Conservation (phyloP, 2,888 invertebrate species). For the Mystacides longicornis region DNA sequence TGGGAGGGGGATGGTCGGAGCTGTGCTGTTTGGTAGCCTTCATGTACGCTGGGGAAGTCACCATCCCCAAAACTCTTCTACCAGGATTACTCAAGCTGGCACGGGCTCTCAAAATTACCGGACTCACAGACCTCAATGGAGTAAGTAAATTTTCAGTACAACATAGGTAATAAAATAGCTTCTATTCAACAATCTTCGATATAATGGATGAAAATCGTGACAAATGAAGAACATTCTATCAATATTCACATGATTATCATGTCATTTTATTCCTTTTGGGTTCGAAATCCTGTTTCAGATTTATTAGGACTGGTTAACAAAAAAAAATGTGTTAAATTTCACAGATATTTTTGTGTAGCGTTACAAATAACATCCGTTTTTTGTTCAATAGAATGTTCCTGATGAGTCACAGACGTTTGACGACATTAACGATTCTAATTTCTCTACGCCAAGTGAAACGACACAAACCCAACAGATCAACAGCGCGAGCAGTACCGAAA, state of each 20-base stretch:
- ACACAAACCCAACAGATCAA: slow-evolving; percentile 24
- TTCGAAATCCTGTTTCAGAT: no score
- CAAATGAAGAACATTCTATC: no score
- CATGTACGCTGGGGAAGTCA: slow-evolving; percentile 84
- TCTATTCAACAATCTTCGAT: no score
- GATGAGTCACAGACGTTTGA: slow-evolving; percentile 25
- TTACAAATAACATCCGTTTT: no score
- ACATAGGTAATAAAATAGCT: neutral
- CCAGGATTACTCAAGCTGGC: slow-evolving; percentile 71
- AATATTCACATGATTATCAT: no score
- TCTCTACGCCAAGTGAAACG: slow-evolving; percentile 19
- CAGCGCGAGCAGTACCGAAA: slow-evolving; percentile 22
- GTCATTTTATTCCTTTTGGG: no score
- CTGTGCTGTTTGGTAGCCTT: slow-evolving; percentile 71
- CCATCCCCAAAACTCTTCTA: slow-evolving; percentile 71
- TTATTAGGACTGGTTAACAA: no score
- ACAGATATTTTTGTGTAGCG: no score
- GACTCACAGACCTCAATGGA: slow-evolving; percentile 72
- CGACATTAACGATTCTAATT: slow-evolving; percentile 21
- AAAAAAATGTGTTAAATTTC: no score
- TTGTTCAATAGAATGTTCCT: slow-evolving; percentile 32
- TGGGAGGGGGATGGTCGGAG: slow-evolving; percentile 64
- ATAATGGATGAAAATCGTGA: no score
- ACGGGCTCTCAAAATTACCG: slow-evolving; percentile 73
- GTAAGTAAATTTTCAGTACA: slow-evolving; percentile 40